Evolutionary conservation across 2,113 vertebrate species (phyloP).

Genomic region (Balaeniceps rex): DNA sequence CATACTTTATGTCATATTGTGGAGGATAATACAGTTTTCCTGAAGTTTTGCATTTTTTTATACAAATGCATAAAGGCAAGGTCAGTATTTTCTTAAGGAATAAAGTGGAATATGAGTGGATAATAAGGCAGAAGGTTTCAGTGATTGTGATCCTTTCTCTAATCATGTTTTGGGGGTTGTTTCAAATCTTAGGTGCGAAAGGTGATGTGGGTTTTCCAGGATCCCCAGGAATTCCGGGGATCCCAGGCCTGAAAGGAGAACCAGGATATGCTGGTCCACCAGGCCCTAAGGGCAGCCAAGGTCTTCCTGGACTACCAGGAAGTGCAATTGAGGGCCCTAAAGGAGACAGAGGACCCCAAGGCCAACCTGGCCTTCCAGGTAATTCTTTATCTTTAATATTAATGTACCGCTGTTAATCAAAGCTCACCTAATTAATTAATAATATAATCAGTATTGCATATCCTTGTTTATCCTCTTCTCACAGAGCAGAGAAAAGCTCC

Average conservation of each 20-base stretch:
- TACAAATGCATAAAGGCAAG: background rate
- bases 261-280: slow-evolving; percentile 79
- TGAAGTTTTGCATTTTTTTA: background rate
- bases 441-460: background rate
- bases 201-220: slow-evolving; percentile 90
- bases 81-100: background rate
- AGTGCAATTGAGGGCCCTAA: slow-evolving; percentile 85
- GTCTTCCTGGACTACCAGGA: slow-evolving; percentile 81
- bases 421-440: background rate
- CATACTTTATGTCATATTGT: background rate
- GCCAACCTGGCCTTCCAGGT: slow-evolving; percentile 86
- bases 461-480: background rate
- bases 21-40: background rate
- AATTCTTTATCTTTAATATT: background rate
- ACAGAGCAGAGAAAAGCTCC: background rate
- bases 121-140: background rate
- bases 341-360: slow-evolving; percentile 86
- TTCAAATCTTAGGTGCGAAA: slow-evolving; percentile 80
- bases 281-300: slow-evolving; percentile 81
- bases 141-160: background rate
- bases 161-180: background rate
- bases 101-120: background rate
- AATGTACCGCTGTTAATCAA: background rate
- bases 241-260: slow-evolving; percentile 90
- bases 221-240: slow-evolving; percentile 83